These are phyloP conservation scores for Biston stratarius DNA, from an alignment of 2,888 invertebrate species.

Conservation along the genomic window DNA sequence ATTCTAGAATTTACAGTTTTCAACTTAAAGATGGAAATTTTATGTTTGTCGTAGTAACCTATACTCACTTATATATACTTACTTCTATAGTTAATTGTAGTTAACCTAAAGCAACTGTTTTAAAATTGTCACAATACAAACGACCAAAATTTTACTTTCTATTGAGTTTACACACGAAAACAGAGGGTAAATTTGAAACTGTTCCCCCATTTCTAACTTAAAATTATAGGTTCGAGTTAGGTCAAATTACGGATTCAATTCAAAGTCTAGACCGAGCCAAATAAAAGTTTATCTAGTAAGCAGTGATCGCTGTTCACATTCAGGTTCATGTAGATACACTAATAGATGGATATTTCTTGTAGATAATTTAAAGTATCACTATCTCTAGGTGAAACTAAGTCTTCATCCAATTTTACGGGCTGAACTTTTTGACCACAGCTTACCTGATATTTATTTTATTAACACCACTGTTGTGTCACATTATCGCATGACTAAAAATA, in stretches of 20 bases:
- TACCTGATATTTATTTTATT: no score
- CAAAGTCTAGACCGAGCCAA: conserved; percentile 15
- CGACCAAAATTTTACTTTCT: conserved; percentile 19
- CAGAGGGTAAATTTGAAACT: conserved; percentile 7
- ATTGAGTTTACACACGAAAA: conserved; percentile 34
- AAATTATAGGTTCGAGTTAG: conserved; percentile 4
- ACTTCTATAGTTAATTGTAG: no score
- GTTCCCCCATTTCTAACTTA: not conserved
- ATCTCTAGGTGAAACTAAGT: no score
- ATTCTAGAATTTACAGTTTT: no score
- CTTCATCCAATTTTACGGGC: no score
- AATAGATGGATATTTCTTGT: not conserved
- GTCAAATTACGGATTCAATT: conserved; percentile 12
- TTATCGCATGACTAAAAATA: no score
- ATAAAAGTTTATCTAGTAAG: conserved; percentile 14
- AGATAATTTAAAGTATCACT: no score
- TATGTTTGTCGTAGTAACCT: no score
- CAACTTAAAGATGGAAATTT: no score
- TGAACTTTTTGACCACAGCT: no score
- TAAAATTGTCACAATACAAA: conserved; percentile 9
- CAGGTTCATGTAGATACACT: not conserved
- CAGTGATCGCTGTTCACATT: conserved; percentile 7
- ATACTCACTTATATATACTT: no score
- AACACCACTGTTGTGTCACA: no score
- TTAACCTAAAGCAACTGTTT: not conserved